phyloP scores from a whole-genome alignment of 2,888 invertebrate species.

The Epistrophe eligans region DNA sequence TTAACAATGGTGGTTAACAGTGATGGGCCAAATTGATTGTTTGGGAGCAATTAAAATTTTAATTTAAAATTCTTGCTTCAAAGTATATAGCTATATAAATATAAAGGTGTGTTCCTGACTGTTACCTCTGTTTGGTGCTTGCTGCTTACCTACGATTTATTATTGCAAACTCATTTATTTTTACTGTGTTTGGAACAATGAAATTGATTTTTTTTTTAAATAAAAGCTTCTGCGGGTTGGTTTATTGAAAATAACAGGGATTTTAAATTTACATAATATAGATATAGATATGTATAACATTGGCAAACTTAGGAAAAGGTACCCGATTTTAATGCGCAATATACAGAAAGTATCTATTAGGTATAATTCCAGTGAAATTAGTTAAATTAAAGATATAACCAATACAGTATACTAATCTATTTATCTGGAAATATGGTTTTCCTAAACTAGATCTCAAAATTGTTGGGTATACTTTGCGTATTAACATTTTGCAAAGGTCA shows the following conservation, averaged over 20 bases:
- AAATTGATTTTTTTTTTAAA: not conserved
- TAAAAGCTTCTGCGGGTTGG: not conserved
- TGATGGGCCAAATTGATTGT: constrained; percentile 38
- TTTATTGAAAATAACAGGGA: not conserved
- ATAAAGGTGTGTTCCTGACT: not conserved
- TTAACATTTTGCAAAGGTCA: too few relatives aligned
- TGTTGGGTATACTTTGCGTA: too few relatives aligned
- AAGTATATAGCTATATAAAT: not conserved
- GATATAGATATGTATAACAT: too few relatives aligned
- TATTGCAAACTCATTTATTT: constrained; percentile 6
- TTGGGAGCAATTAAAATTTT: constrained; percentile 60
- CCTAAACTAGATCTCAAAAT: too few relatives aligned
- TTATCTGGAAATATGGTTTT: too few relatives aligned
- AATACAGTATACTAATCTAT: too few relatives aligned
- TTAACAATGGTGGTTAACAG: constrained; percentile 15
- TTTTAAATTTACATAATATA: not conserved
- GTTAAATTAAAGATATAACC: too few relatives aligned
- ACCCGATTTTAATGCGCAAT: too few relatives aligned
- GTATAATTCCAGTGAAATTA: too few relatives aligned
- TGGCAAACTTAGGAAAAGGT: too few relatives aligned
- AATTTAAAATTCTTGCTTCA: constrained; percentile 29
- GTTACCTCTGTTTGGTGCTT: not conserved
- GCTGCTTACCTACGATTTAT: not conserved
- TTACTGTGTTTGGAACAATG: not conserved
- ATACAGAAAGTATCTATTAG: too few relatives aligned